Conservation (phyloP, 64 coral and sea anemone genomes). For the Montipora sp. region DNA sequence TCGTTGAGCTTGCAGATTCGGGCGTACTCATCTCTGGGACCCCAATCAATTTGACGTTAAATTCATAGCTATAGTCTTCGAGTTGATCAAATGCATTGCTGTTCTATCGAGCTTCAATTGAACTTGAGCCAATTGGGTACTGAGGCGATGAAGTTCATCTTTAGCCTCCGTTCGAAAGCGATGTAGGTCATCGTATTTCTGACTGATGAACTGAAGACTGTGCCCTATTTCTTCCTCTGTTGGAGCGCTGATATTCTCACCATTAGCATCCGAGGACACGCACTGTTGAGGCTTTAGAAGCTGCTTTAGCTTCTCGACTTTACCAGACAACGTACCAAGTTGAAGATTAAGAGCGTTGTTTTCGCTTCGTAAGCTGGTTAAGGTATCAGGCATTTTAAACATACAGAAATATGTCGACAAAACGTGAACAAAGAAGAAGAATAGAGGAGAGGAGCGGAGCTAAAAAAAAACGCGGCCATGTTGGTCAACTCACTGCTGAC, state of each 20-base stretch:
- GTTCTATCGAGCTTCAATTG: not conserved
- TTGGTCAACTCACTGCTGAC: conserved; percentile 15
- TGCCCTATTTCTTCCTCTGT: not conserved
- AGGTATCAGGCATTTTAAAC: not conserved
- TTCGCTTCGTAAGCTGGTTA: not conserved
- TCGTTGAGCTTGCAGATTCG: conserved; percentile 34
- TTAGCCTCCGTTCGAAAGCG: not conserved
- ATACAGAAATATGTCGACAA: not conserved
- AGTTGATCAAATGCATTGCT: not conserved
- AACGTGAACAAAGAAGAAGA: not conserved
- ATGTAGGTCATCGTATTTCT: conserved; percentile 2
- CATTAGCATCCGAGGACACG: not conserved
- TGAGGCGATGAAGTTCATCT: not conserved
- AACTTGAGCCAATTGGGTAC: not conserved
- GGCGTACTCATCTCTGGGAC: conserved; percentile 23
- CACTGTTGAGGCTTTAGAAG: not conserved
- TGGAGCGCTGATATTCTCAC: conserved; percentile 13
- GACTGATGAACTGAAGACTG: not conserved
- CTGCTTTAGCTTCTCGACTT: conserved; percentile 1
- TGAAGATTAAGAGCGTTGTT: not conserved
- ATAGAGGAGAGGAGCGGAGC: not conserved
- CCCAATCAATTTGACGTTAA: conserved; percentile 52
- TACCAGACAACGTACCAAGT: not conserved
- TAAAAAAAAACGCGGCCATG: not conserved
- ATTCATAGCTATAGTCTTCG: conserved; percentile 45